Base-by-base conservation (phyloP, 2,888 invertebrate genomes). In the Drosophila ochracea region DNA sequence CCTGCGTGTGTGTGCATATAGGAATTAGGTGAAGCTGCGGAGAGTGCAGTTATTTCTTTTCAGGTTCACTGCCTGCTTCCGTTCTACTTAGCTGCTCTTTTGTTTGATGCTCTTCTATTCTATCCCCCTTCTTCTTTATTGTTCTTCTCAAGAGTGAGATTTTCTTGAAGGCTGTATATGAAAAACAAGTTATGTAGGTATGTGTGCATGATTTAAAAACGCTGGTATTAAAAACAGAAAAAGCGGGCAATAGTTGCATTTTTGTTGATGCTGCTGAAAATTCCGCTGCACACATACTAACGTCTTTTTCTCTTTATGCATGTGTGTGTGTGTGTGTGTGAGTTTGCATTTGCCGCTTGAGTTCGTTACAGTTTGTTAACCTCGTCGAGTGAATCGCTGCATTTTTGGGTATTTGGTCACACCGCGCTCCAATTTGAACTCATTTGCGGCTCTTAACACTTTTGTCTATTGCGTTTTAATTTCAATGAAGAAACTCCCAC, bases 31-130 rank as follows among this genome's bases (percentile, higher is more conserved):
- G 31, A 69, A 60, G 43, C 41, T 43, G 39, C 33, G 21, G 57
- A 61, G 16, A 67, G 83, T 80, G 83, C 75, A 85, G 89, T 76
- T 80, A 84, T 76, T 78, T 83, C 64, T 62, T 81, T 89, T 89
- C 89, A 83, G 89, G 86, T 89, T 85, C 84, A 84, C 72, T 85
- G 82, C 87, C 77, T 84, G 73, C 89, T 89, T 85, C 89, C 84
- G 89, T 81, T 85, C 89, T 77, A 89, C 76, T 83, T 85, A 76
- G 58, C 74, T 82, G 78, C 60, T 76, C 75, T 88, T 85, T 86
- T 82, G 84, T 88, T 81, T 78, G 71, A 54, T 68, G 61, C 61
- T 78, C 70, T 68, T 72, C 67, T 76, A 30, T 39, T 76, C 58
- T 21, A 6, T 72, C 73, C 63, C 21, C 16, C 16, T 62, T 35